A percentile compares a stretch with the other conserved stretches of the same genome.
Conservation (phyloP, 2,797 vertebrate genomes). For the Poecilia gillii region DNA sequence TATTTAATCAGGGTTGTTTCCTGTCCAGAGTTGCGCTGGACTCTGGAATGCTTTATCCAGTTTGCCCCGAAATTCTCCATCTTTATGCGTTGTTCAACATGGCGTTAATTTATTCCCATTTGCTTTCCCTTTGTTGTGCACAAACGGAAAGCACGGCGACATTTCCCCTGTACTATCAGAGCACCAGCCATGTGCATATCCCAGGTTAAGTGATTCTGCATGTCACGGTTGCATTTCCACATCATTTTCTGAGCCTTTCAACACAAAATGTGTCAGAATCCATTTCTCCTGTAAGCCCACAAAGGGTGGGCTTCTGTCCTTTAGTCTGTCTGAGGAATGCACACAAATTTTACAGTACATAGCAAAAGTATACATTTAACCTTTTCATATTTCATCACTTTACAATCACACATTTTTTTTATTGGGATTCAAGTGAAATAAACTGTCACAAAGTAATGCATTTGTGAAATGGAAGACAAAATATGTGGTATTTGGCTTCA, state of each 20-base stretch:
- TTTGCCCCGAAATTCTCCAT: conserved; percentile 3
- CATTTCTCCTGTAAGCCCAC: conserved; percentile 32
- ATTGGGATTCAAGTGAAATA: background rate
- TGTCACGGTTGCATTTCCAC: conserved; percentile 45
- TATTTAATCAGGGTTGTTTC: conserved; percentile 12
- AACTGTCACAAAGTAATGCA: background rate
- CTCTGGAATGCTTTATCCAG: conserved; percentile 17
- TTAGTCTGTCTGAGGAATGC: background rate
- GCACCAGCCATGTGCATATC: conserved; percentile 41
- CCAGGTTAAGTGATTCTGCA: conserved; percentile 43
- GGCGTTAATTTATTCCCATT: conserved; percentile 31
- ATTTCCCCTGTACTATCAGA: conserved; percentile 42
- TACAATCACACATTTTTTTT: background rate
- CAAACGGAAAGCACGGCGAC: conserved; percentile 21
- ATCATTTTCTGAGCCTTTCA: conserved; percentile 38
- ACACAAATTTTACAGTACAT: background rate
- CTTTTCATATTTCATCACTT: background rate
- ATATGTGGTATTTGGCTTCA: background rate
- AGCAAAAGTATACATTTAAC: background rate
- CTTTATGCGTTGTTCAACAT: conserved; percentile 22
- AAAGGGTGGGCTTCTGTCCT: conserved; percentile 14
- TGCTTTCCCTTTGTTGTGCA: conserved; percentile 26
- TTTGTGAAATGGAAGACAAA: background rate
- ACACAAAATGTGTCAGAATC: conserved; percentile 30
- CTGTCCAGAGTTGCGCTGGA: conserved; percentile 12